Conservation (phyloP, 2,888 invertebrate species). For the Biston betularia region DNA sequence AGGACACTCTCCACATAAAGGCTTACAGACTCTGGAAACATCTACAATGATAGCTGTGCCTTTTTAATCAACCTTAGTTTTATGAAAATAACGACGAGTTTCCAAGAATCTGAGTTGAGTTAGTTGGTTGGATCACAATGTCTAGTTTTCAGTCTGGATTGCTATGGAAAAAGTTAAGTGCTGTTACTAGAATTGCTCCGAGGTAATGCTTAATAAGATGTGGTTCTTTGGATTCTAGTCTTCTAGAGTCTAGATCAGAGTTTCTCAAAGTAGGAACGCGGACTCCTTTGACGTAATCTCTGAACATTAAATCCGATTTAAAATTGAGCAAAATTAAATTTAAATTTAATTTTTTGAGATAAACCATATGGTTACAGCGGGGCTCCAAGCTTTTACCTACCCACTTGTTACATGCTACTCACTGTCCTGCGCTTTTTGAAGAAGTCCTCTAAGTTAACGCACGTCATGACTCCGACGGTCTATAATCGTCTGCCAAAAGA, state of each 20-base stretch:
- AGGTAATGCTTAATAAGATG: constrained; percentile 54
- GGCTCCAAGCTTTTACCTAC: no score
- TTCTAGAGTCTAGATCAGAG: not conserved
- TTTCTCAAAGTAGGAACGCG: no score
- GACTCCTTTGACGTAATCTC: no score
- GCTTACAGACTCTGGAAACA: constrained; percentile 61
- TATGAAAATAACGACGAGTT: constrained; percentile 28
- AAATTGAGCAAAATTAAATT: no score
- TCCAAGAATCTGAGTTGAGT: constrained; percentile 13
- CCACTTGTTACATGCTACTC: no score
- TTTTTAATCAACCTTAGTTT: constrained; percentile 44
- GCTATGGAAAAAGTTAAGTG: constrained; percentile 68
- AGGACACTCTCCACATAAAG: constrained; percentile 73
- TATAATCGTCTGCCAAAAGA: no score
- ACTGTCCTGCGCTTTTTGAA: no score
- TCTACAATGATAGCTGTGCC: constrained; percentile 46
- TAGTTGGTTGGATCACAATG: constrained; percentile 51
- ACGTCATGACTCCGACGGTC: no score
- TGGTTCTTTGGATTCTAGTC: constrained; percentile 1
- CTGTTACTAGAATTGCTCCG: constrained; percentile 59
- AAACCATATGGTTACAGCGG: no score
- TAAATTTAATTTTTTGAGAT: no score
- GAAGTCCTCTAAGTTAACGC: no score
- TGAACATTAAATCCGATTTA: no score
- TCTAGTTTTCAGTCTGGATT: constrained; percentile 73